Percentiles rank a stretch among this genome's conserved stretches.
Evolutionary conservation across 2,113 vertebrate genomes (phyloP).

Genomic region (Deroptyus accipitrinus): DNA sequence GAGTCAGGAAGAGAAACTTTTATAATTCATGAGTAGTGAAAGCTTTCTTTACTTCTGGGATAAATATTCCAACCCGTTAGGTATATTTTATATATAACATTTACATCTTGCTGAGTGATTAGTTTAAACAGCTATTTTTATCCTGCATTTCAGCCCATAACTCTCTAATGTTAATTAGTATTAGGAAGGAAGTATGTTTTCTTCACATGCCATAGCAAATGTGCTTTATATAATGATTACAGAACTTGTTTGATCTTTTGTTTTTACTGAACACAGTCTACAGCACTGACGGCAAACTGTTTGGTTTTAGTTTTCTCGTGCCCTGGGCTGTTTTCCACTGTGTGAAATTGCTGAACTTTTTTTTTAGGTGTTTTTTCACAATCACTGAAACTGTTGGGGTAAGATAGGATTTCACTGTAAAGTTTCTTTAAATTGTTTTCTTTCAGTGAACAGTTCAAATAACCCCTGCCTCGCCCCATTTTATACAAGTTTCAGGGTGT

Average conservation of each 20-base stretch:
- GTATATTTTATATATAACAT: constrained; percentile 67
- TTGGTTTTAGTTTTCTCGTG: constrained; percentile 72
- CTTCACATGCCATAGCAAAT: constrained; percentile 59
- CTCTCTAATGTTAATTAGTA: constrained; percentile 61
- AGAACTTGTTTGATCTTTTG: constrained; percentile 63
- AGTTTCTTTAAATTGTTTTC: constrained; percentile 70
- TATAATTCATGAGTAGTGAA: constrained; percentile 62
- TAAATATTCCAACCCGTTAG: constrained; percentile 67
- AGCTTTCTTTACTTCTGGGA: constrained; percentile 63
- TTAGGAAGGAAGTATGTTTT: constrained; percentile 72
- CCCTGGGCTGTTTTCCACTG: constrained; percentile 73
- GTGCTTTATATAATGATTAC: constrained; percentile 63
- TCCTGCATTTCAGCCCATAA: constrained; percentile 44
- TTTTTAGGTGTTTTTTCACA: constrained; percentile 73
- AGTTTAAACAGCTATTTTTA: constrained; percentile 51
- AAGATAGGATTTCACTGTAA: constrained; percentile 68
- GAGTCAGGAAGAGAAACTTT: constrained; percentile 52
- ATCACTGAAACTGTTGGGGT: constrained; percentile 70
- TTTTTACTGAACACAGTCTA: constrained; percentile 67
- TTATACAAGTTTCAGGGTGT: constrained; percentile 4
- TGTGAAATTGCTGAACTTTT: constrained; percentile 75
- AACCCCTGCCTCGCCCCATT: not conserved
- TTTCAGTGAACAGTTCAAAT: constrained; percentile 48
- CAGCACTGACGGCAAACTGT: constrained; percentile 64
- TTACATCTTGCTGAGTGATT: constrained; percentile 25